Evolutionary conservation across 2,113 vertebrate species (phyloP).

Genomic region (Telmatochromis sp.): DNA sequence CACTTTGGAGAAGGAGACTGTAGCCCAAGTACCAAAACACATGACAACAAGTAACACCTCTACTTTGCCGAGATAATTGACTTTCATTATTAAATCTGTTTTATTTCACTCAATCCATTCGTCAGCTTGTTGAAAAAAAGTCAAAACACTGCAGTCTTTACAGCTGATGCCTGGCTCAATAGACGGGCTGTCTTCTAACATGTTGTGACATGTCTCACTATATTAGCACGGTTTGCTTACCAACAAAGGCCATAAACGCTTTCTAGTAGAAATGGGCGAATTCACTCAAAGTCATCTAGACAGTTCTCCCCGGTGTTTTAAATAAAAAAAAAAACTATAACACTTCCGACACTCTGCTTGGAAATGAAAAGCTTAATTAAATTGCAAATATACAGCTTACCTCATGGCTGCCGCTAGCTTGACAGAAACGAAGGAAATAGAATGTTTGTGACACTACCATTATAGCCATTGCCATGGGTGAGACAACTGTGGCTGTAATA

Average conservation of each 20-base stretch:
- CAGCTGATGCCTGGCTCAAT: too few species aligned
- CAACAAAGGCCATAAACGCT: background rate
- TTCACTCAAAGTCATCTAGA: rapidly evolving
- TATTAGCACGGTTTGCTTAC: background rate
- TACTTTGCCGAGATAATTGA: background rate
- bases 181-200: background rate
- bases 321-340: too few species aligned
- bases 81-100: background rate
- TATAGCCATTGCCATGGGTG: background rate
- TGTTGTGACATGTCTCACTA: constrained; percentile 18
- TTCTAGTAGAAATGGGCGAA: background rate
- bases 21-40: background rate
- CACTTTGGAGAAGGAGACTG: background rate
- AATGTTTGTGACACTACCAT: background rate
- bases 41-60: background rate
- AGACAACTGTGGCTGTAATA: background rate
- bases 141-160: background rate
- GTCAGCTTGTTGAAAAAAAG: background rate
- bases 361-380: background rate
- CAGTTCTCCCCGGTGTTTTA: rapidly evolving
- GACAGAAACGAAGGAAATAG: constrained; percentile 3
- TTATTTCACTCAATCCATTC: background rate
- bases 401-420: constrained; percentile 51
- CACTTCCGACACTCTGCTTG: rapidly evolving
- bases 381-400: background rate